Evolutionary conservation across 2,888 invertebrate species (phyloP).

Genomic region (Pyrochroa serraticornis): DNA sequence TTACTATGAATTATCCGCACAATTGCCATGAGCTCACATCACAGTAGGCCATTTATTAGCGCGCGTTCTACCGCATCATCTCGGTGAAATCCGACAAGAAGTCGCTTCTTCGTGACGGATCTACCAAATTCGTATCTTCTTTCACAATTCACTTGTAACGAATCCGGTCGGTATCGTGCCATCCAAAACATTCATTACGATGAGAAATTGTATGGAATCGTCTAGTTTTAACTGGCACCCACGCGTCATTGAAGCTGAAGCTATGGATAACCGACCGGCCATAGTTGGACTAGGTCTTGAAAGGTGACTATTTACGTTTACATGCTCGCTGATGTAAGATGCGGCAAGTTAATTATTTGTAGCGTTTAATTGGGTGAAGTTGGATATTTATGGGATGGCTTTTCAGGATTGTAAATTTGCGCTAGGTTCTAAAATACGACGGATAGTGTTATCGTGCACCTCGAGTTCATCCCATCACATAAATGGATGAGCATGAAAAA

Average conservation of each 20-base stretch:
- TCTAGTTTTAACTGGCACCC: neutral
- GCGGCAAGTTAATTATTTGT: slow-evolving; percentile 31
- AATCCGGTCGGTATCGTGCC: slow-evolving; percentile 2
- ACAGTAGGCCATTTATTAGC: slow-evolving; percentile 35
- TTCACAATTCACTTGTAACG: neutral
- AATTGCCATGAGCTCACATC: slow-evolving; percentile 34
- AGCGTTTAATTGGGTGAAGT: slow-evolving; percentile 29
- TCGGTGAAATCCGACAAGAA: slow-evolving; percentile 1
- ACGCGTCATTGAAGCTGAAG: neutral
- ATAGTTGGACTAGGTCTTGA: slow-evolving; percentile 9
- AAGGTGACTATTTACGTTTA: slow-evolving; percentile 24
- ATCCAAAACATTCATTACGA: neutral
- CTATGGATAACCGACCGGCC: too few species aligned
- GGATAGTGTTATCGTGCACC: too few species aligned
- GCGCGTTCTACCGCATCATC: slow-evolving; percentile 28
- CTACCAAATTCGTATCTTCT: neutral
- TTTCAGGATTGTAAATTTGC: slow-evolving; percentile 19
- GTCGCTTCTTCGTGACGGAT: too few species aligned
- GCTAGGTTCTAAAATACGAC: neutral
- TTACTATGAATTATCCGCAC: slow-evolving; percentile 25
- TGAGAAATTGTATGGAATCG: too few species aligned
- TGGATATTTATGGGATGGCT: slow-evolving; percentile 27
- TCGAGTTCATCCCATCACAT: too few species aligned
- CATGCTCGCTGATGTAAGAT: slow-evolving; percentile 29
- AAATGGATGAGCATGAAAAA: too few species aligned